A percentile compares a stretch with the other conserved stretches of the same genome.
These are phyloP conservation scores for Entomobrya multifasciata DNA, from an alignment of 2,888 invertebrate genomes.

Conservation along the genomic window DNA sequence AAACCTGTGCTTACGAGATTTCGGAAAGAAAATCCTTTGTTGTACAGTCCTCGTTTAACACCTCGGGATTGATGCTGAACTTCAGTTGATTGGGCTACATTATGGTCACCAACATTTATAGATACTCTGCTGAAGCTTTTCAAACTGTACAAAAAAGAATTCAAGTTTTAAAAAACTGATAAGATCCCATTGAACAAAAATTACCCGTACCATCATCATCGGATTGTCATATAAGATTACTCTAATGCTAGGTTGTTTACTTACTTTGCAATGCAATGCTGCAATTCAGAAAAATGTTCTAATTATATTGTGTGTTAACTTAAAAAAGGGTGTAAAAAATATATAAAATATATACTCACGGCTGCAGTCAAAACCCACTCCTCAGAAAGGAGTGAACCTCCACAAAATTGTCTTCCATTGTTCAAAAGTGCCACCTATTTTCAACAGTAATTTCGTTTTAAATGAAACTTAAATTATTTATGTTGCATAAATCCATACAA, in stretches of 20 bases:
- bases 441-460: too few species aligned
- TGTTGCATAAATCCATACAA: too few species aligned
- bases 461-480: too few species aligned
- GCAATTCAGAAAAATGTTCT: neutral
- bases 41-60: constrained; percentile 90
- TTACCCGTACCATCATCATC: too few species aligned
- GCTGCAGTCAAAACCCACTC: constrained; percentile 91
- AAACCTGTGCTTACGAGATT: constrained; percentile 90
- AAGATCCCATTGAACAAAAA: too few species aligned
- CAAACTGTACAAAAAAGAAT: constrained; percentile 11
- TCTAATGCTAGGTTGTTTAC: constrained; percentile 20
- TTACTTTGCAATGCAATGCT: constrained; percentile 71
- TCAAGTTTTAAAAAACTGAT: neutral
- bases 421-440: constrained; percentile 90
- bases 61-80: constrained; percentile 89
- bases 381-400: constrained; percentile 84
- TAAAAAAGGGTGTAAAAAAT: neutral
- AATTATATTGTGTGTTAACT: neutral
- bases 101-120: constrained; percentile 90
- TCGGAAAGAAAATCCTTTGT: constrained; percentile 90
- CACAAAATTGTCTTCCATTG: constrained; percentile 92
- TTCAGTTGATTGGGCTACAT: constrained; percentile 88
- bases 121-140: constrained; percentile 84
- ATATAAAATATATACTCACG: constrained; percentile 86
- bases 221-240: too few species aligned